phyloP scores from a whole-genome alignment of 2,113 vertebrate genomes.

The Acinonyx jubatus region DNA sequence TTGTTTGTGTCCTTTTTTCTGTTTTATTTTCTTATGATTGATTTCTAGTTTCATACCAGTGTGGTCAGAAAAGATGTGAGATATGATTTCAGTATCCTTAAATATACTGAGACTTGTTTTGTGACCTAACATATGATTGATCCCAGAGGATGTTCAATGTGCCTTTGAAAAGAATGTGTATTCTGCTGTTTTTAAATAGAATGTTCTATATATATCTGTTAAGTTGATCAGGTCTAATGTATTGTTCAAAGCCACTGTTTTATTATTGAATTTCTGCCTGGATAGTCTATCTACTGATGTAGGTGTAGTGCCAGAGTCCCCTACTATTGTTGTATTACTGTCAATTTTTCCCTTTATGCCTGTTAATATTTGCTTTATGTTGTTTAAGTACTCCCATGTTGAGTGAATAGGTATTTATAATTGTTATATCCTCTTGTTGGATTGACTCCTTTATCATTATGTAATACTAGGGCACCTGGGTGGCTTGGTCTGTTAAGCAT shows the following conservation, averaged over 20 bases:
- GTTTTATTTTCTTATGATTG: not conserved
- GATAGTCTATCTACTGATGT: not conserved
- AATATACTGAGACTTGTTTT: not conserved
- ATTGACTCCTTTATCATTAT: not conserved
- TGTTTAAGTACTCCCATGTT: not conserved
- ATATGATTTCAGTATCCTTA: not conserved
- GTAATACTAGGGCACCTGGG: not conserved
- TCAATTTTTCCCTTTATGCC: not conserved
- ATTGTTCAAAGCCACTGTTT: not conserved
- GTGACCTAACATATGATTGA: not conserved
- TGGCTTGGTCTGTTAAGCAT: no score
- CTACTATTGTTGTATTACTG: not conserved
- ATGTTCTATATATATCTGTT: not conserved
- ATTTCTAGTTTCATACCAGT: not conserved
- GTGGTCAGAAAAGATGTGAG: not conserved
- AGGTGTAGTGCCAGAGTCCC: not conserved
- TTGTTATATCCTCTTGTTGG: not conserved
- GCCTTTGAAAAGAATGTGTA: not conserved
- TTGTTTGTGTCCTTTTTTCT: not conserved
- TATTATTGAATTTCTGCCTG: not conserved
- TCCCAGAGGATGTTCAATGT: not conserved
- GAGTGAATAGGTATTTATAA: not conserved
- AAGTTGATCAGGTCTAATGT: not conserved
- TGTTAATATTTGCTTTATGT: not conserved
- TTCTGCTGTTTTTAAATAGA: not conserved